Conservation (phyloP, 2,888 invertebrate species). For the Busseola fusca region DNA sequence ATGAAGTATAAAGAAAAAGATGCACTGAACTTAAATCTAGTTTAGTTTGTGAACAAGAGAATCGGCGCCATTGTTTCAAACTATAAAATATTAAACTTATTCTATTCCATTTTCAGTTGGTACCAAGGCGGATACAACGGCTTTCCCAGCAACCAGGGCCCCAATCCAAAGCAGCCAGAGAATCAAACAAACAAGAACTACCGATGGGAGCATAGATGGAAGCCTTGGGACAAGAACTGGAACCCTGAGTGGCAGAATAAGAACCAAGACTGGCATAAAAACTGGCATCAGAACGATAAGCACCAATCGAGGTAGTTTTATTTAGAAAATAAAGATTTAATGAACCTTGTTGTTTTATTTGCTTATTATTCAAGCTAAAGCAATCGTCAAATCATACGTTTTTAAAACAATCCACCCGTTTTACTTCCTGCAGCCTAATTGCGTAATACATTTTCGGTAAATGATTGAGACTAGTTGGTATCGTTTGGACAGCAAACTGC, state of each 20-base stretch:
- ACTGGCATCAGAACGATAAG: conserved; percentile 44
- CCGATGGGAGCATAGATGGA: conserved; percentile 72
- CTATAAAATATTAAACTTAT: not conserved
- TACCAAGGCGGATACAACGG: conserved; percentile 60
- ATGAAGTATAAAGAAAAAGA: no score
- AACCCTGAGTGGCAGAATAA: conserved; percentile 59
- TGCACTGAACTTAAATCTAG: no score
- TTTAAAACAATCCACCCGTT: no score
- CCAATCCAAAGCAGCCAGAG: conserved; percentile 62
- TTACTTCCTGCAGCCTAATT: no score
- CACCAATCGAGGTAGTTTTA: conserved; percentile 38
- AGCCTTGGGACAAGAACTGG: conserved; percentile 74
- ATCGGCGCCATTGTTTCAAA: not conserved
- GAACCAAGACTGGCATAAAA: conserved; percentile 52
- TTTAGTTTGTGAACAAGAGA: no score
- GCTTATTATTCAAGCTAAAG: not conserved
- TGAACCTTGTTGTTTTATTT: conserved; percentile 9
- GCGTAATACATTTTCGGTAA: no score
- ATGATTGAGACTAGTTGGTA: no score
- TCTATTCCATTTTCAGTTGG: conserved; percentile 57
- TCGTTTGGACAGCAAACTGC: no score
- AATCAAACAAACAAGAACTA: conserved; percentile 67
- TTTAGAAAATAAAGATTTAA: conserved; percentile 35
- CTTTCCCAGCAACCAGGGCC: conserved; percentile 61
- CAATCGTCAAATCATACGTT: not conserved